A percentile compares a stretch with the other conserved stretches of the same genome.
phyloP scores from a whole-genome alignment of 2,888 invertebrate genomes.

The Acanthosoma haemorrhoidale region DNA sequence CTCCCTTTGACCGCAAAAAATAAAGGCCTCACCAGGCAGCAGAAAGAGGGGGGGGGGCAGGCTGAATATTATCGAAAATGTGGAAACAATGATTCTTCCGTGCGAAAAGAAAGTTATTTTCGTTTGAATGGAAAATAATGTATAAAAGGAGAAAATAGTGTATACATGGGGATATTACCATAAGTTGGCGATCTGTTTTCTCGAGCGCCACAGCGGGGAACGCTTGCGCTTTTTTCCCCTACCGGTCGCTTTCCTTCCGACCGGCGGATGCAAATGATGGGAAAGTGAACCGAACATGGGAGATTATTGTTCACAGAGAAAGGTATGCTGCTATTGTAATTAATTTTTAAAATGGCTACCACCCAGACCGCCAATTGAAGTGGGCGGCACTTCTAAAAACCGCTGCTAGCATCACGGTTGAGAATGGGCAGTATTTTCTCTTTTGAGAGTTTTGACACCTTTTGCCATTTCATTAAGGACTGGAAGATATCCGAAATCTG shows the following conservation, averaged over 20 bases:
- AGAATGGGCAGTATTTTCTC: too few species aligned
- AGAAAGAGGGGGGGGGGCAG: too few species aligned
- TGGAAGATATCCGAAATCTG: too few species aligned
- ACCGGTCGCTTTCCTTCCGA: not conserved
- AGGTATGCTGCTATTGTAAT: not conserved
- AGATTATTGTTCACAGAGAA: not conserved
- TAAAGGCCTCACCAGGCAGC: too few species aligned
- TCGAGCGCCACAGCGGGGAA: not conserved
- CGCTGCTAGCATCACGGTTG: too few species aligned
- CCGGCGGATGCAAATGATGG: conserved; percentile 1
- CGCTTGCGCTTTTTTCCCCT: not conserved
- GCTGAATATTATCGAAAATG: too few species aligned
- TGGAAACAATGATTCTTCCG: too few species aligned
- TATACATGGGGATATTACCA: not conserved
- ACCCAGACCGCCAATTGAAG: too few species aligned
- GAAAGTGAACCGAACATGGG: conserved; percentile 10
- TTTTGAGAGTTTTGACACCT: too few species aligned
- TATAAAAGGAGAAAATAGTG: not conserved
- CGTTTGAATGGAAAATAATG: not conserved
- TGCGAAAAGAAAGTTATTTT: not conserved
- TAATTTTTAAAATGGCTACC: not conserved
- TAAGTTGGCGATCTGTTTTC: not conserved
- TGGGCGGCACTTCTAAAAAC: too few species aligned
- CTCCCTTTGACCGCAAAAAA: too few species aligned
- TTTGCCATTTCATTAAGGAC: too few species aligned